Conservation (phyloP, 35 echinoderm and acorn worm genomes). For the Eucidaris tribuloides region DNA sequence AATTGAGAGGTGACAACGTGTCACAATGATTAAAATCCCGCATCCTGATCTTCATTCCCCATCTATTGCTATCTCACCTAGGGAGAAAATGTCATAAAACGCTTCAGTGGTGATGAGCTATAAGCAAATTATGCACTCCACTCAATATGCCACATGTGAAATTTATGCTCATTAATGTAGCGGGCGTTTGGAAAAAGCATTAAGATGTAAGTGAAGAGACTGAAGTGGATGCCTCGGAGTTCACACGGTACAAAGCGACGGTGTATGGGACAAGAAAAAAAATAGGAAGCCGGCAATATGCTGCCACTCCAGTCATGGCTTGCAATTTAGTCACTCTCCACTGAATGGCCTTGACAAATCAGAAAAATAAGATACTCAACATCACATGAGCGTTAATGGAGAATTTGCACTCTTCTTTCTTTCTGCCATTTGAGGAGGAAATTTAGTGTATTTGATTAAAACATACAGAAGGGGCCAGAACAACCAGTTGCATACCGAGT, state of each 20-base stretch:
- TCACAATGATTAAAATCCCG: conserved; percentile 28
- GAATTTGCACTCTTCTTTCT: conserved; percentile 27
- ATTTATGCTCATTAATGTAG: conserved; percentile 36
- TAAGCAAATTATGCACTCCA: conserved; percentile 36
- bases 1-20: not conserved
- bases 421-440: conserved; percentile 23
- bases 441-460: conserved; percentile 40
- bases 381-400: conserved; percentile 26
- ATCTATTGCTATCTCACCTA: not conserved
- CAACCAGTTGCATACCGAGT: conserved; percentile 13
- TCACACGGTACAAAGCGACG: conserved; percentile 17
- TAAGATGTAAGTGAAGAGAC: conserved; percentile 14
- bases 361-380: conserved; percentile 14
- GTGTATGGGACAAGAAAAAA: conserved; percentile 16
- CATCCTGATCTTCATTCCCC: not conserved
- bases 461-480: conserved; percentile 2
- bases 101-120: conserved; percentile 19
- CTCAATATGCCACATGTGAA: conserved; percentile 33
- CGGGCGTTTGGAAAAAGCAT: conserved; percentile 32
- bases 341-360: conserved; percentile 27
- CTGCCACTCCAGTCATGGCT: conserved; percentile 10
- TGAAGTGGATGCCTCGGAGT: conserved; percentile 20
- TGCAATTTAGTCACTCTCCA: conserved; percentile 31
- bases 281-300: not conserved
- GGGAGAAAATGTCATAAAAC: conserved; percentile 21